phyloP scores from a whole-genome alignment of 2,888 invertebrate species.

The Pollenia angustigena region DNA sequence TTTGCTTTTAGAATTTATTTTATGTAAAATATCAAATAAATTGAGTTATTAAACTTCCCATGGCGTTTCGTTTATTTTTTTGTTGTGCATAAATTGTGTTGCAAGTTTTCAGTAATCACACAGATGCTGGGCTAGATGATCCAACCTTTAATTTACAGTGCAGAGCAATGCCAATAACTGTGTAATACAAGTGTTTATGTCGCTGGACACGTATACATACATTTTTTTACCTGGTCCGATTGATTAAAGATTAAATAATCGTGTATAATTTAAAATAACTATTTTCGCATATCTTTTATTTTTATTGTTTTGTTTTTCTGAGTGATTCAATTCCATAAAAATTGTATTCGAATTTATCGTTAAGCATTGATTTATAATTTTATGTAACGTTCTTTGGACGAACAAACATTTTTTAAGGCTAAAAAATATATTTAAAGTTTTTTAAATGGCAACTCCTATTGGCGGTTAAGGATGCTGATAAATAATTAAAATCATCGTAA shows the following conservation, averaged over 20 bases:
- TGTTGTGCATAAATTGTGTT: neutral
- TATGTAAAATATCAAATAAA: constrained; percentile 38
- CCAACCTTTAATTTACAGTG: constrained; percentile 50
- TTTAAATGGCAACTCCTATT: too few relatives aligned
- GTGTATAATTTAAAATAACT: constrained; percentile 32
- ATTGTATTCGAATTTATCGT: too few relatives aligned
- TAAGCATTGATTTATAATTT: too few relatives aligned
- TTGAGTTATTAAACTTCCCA: constrained; percentile 57
- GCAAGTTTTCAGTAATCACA: constrained; percentile 31
- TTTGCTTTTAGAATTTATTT: constrained; percentile 53
- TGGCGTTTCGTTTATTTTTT: constrained; percentile 15
- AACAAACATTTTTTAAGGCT: too few relatives aligned
- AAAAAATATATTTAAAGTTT: too few relatives aligned
- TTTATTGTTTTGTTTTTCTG: too few relatives aligned
- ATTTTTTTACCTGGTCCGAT: constrained; percentile 48
- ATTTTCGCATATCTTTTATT: too few relatives aligned
- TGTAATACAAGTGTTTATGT: constrained; percentile 41
- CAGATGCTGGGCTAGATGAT: constrained; percentile 28
- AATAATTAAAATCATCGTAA: too few relatives aligned
- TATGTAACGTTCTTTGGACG: too few relatives aligned
- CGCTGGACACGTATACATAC: constrained; percentile 62
- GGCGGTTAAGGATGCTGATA: too few relatives aligned
- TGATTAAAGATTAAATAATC: constrained; percentile 52
- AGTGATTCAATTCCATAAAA: too few relatives aligned
- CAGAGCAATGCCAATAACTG: neutral